These are phyloP conservation scores for Drosophila paulistorum DNA, from an alignment of 1,140 invertebrate genomes.

Conservation along the genomic window DNA sequence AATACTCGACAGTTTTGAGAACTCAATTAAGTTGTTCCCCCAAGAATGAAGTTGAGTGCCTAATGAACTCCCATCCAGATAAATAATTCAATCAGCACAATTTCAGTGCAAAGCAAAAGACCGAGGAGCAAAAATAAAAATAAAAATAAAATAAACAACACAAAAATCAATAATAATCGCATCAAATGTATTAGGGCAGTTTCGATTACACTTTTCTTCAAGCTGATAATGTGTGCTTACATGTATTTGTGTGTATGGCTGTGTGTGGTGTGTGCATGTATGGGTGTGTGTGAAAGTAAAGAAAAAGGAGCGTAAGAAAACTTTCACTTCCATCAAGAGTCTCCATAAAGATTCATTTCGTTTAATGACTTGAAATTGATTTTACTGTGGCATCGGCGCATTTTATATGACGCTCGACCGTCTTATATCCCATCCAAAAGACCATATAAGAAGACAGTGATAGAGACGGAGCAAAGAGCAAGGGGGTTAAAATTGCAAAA, in stretches of 20 bases:
- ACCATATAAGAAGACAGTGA: conserved; percentile 21
- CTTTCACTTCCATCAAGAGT: conserved; percentile 43
- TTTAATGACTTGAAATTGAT: conserved; percentile 83
- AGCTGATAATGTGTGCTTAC: conserved; percentile 53
- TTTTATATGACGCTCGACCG: conserved; percentile 59
- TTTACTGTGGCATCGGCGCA: conserved; percentile 69
- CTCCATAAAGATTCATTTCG: conserved; percentile 81
- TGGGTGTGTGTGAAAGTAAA: neutral
- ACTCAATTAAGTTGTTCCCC: conserved; percentile 54
- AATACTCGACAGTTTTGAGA: conserved; percentile 55
- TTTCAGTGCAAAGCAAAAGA: conserved; percentile 34
- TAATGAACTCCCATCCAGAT: conserved; percentile 49
- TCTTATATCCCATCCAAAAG: conserved; percentile 34
- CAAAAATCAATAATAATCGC: conserved; percentile 77
- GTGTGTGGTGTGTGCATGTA: conserved; percentile 1
- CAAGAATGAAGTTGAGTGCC: conserved; percentile 24
- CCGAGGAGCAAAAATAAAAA: neutral
- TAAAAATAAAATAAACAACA: conserved; percentile 12
- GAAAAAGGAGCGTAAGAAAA: conserved; percentile 8
- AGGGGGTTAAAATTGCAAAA: conserved; percentile 67
- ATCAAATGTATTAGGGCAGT: conserved; percentile 47
- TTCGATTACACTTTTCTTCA: conserved; percentile 44
- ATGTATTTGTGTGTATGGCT: neutral
- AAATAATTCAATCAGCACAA: conserved; percentile 68
- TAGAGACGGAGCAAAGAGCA: neutral